Percentiles rank a stretch among this genome's conserved stretches.
These are phyloP conservation scores for Melolontha melolontha DNA, from an alignment of 2,888 invertebrate species.

Conservation along the genomic window DNA sequence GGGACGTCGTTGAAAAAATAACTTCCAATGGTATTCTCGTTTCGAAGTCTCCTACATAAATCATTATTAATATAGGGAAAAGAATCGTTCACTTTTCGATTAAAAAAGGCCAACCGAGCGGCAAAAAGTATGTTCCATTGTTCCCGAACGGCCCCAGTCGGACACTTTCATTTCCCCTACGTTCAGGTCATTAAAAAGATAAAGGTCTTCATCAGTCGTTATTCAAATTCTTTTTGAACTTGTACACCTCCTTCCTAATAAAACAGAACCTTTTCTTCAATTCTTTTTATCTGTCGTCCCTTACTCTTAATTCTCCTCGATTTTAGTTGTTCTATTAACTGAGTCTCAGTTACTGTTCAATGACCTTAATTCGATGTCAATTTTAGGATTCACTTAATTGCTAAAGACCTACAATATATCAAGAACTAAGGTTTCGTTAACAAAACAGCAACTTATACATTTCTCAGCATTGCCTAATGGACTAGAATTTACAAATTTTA, in stretches of 20 bases:
- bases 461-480: too few relatives aligned
- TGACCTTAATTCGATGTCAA: too few relatives aligned
- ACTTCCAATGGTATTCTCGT: conserved; percentile 17
- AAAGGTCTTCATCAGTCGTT: conserved; percentile 36
- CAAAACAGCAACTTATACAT: too few relatives aligned
- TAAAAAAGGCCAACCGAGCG: conserved; percentile 31
- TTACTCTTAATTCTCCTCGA: conserved; percentile 12
- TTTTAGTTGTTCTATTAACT: neutral
- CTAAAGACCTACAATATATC: too few relatives aligned
- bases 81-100: conserved; percentile 34
- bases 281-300: conserved; percentile 9
- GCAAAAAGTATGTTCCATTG: conserved; percentile 27
- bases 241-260: conserved; percentile 21
- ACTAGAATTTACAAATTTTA: too few relatives aligned
- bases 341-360: too few relatives aligned
- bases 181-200: conserved; percentile 33
- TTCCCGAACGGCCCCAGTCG: conserved; percentile 18
- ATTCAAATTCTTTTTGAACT: conserved; percentile 29
- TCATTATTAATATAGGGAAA: conserved; percentile 34
- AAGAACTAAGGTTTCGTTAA: too few relatives aligned
- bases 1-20: conserved; percentile 18
- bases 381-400: too few relatives aligned
- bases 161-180: conserved; percentile 36
- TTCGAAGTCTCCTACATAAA: conserved; percentile 24
- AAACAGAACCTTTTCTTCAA: conserved; percentile 11